Conservation (phyloP, 2,797 vertebrate species). For the Ptychadena robeensis region DNA sequence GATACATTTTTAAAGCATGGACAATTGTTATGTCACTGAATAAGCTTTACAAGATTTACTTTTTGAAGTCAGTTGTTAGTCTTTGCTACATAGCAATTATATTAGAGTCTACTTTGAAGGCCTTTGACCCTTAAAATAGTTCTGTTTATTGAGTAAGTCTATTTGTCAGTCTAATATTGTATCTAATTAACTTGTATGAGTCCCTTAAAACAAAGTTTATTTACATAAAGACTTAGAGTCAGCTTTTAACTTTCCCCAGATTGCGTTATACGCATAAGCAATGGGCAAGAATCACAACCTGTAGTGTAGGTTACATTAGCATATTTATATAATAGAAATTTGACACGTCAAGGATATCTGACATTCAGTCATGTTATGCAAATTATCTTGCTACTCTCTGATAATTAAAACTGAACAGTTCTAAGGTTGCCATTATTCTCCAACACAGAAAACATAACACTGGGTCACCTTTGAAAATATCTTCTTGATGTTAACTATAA, state of each 20-base stretch:
- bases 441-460: conserved; percentile 31
- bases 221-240: not conserved
- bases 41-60: too few species aligned
- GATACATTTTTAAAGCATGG: too few species aligned
- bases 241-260: not conserved
- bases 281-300: conserved; percentile 30
- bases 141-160: too few species aligned
- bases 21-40: too few species aligned
- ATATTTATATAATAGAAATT: conserved; percentile 49
- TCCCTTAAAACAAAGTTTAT: too few species aligned
- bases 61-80: too few species aligned
- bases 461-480: conserved; percentile 60
- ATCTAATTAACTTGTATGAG: too few species aligned
- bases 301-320: conserved; percentile 41
- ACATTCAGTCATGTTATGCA: conserved; percentile 56
- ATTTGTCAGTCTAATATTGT: too few species aligned
- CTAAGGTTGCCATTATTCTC: conserved; percentile 44
- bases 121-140: too few species aligned
- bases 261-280: not conserved
- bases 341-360: conserved; percentile 47
- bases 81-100: too few species aligned
- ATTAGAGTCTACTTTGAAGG: too few species aligned
- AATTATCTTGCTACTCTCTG: conserved; percentile 49
- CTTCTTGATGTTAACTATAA: conserved; percentile 48
- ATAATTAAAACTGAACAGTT: conserved; percentile 60